Evolutionary conservation across 2,797 vertebrate genomes (phyloP), one percentile per base, ranked within the genome.

Genomic region (Carapus acus): DNA sequence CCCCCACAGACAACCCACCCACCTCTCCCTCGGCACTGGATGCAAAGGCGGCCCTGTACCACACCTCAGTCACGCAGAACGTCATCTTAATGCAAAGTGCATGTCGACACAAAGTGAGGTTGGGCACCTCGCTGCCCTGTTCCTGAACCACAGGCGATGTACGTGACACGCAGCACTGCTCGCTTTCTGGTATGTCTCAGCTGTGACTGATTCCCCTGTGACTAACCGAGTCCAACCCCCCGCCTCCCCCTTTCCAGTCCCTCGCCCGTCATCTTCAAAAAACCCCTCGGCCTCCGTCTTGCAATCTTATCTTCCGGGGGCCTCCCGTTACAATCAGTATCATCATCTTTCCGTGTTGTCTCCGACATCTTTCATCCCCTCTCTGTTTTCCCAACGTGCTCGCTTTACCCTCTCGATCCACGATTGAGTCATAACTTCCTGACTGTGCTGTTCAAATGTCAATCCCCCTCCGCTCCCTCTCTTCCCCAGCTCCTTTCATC

Each of bases 401-500:
- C 34, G 14, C 34, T 36, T 77, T 71, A 78, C 71, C 64, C 50
- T 64, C 48, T 50, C 51, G 27, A 63, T 45, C 79, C 69, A 84
- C 80, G 86, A 88, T 77, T 83, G 78, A 87, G 79, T 87, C 85
- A 85, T 83, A 84, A 85, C 79, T 85, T 88, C 84, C 81, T 84
- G 83, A 83, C 78, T 67, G 67, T 52, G 49, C 66, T 79, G 77
- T 76, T 79, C 70, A 86, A 85, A 87, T 82, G 84, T 86, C 83
- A 83, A 20, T 64, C 63, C 72, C 67, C 56, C 42, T 36, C 33
- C 47, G 54, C 24, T 59, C 27, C 54, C 52, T 58, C 38, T 58
- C 38, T 36, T 65, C 54, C 54, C 69, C 54, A 36, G 67, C 71
- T 67, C 71, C 29, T 67, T 77, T 59, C 73, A 71, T 74, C 54